Base-by-base conservation (phyloP, 2,888 invertebrate species). In the Exephanes ischioxanthus region DNA sequence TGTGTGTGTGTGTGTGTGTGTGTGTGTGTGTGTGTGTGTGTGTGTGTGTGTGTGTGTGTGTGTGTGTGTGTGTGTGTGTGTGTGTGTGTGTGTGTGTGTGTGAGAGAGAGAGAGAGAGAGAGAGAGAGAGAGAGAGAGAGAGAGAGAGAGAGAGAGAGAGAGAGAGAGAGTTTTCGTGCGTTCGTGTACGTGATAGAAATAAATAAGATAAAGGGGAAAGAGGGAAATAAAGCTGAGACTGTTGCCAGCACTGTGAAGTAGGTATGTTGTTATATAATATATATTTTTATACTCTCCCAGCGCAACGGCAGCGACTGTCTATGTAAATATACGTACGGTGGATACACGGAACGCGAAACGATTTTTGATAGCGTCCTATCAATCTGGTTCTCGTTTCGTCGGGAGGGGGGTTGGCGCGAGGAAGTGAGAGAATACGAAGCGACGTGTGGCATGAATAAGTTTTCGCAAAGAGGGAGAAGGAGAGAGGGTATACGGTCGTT, bases 391-490 rank as follows among this genome's bases (percentile, higher is more conserved):
- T 75, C 83, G 79, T 84, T 80, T 75, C 63, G 70, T 55, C 30
- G 45, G 45, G 16, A 16, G 45, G 16, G 45, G 0, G 63, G 33
- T 22, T 55, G 66, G 37, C 68, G 80, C 26, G 84, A 68, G 41
- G 37, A 66, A 71, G 71, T 63, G 75, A 67, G 84, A 72, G 66
- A 80, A 77, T 67, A 77, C 55, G 80, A 51, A 72, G 76, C 71
- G 76, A 76, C 76, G 79, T 84, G 58, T 55, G 76, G 84, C 80
- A 84, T 84, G 76, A 84, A 80, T 84, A 80, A 80, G 67, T 84
- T 84, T 77, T 72, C 51, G 41, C 14, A 2, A 37, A n/a, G 71
- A 19, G 22, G 1, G 68, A n/a, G 4, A 51, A 26, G 19, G n/a
- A 16, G 37, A 55, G n/a, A 9, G 16, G 14, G 51, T 58, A 14